These are phyloP conservation scores for Anoura caudifer DNA, from an alignment of 2,113 vertebrate species.

Conservation along the genomic window DNA sequence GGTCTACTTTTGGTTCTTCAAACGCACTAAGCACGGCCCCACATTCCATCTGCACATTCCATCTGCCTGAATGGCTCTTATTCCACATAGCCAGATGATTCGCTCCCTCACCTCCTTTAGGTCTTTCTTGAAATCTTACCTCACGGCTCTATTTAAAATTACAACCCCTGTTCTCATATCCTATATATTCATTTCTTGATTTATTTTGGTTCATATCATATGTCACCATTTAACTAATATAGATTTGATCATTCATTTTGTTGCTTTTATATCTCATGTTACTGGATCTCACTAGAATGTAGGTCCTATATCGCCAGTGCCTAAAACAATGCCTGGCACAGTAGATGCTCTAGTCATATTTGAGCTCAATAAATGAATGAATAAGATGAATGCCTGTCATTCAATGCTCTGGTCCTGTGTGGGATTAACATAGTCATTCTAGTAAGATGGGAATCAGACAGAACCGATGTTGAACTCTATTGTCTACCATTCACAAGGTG, in stretches of 20 bases:
- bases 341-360: background rate
- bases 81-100: background rate
- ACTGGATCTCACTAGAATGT: background rate
- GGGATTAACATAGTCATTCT: background rate
- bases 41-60: background rate
- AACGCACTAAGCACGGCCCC: background rate
- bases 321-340: background rate
- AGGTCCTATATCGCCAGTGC: background rate
- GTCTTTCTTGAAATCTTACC: background rate
- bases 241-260: background rate
- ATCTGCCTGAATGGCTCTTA: background rate
- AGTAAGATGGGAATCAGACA: background rate
- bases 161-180: background rate
- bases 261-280: background rate
- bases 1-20: background rate
- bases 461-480: background rate
- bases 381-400: background rate
- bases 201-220: background rate
- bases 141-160: background rate
- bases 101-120: background rate
- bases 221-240: background rate
- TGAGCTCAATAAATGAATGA: background rate
- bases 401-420: background rate
- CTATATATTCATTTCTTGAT: background rate
- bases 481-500: background rate